Percentiles rank a stretch among this genome's conserved stretches.
Evolutionary conservation across 2,888 invertebrate species (phyloP).

Genomic region (Biston stratarius): DNA sequence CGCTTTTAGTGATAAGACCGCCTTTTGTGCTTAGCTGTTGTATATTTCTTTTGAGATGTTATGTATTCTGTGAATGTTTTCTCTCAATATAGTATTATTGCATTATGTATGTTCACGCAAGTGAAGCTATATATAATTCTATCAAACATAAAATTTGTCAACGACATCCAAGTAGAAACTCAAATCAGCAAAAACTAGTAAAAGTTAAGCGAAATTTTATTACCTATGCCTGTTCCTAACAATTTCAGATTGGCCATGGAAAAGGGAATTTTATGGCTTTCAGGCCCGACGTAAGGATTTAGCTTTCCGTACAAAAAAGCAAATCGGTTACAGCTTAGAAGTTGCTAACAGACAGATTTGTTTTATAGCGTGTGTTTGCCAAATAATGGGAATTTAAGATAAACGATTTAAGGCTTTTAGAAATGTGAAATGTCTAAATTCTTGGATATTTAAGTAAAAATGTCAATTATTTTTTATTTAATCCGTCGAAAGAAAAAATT

Average conservation of each 20-base stretch:
- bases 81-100: no score
- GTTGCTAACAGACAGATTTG: conserved; percentile 26
- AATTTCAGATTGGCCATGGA: conserved; percentile 28
- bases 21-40: no score
- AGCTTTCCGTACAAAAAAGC: conserved; percentile 36
- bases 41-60: no score
- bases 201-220: conserved; percentile 34
- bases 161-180: conserved; percentile 12
- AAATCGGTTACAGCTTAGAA: conserved; percentile 34
- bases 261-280: conserved; percentile 23
- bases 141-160: neutral
- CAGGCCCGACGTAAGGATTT: conserved; percentile 31
- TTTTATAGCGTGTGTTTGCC: conserved; percentile 15
- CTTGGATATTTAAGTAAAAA: no score
- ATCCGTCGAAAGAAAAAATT: no score
- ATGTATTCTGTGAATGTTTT: no score
- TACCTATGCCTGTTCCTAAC: conserved; percentile 33
- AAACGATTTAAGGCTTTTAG: neutral
- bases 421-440: no score
- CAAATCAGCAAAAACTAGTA: conserved; percentile 27
- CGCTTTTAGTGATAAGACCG: no score
- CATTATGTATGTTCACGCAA: no score
- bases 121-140: no score
- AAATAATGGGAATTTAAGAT: neutral
- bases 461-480: no score